phyloP scores from a whole-genome alignment of 2,113 vertebrate species.

The Eubucco bourcierii region DNA sequence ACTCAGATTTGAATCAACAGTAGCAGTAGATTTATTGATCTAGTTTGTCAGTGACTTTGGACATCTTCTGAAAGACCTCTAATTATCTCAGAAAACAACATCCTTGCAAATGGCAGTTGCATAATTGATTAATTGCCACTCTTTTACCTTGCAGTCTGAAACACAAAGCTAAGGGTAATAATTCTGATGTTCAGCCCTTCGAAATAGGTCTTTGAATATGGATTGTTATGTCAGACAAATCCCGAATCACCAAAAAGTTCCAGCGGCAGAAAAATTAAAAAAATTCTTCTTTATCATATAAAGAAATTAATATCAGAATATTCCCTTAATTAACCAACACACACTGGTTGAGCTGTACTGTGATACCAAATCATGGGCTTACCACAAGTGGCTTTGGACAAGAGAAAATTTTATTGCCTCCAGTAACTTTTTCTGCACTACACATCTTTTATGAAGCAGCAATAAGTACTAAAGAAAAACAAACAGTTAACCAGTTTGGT shows the following conservation, averaged over 20 bases:
- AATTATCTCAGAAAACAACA: slow-evolving; percentile 33
- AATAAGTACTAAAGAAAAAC: too few relatives aligned
- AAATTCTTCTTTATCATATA: background rate
- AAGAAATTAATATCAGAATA: background rate
- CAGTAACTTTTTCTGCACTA: background rate
- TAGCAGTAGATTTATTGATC: slow-evolving; percentile 16
- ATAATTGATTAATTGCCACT: slow-evolving; percentile 14
- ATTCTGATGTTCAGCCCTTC: background rate
- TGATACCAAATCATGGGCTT: background rate
- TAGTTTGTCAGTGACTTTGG: background rate
- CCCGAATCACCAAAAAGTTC: background rate
- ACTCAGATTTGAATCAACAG: background rate
- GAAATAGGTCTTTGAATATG: background rate
- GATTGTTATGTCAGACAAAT: background rate
- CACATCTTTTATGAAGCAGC: background rate
- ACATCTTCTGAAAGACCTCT: slow-evolving; percentile 2
- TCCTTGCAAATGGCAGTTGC: background rate
- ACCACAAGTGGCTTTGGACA: background rate
- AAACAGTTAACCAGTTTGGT: background rate
- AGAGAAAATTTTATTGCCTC: background rate
- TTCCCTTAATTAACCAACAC: background rate
- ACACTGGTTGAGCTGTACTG: background rate
- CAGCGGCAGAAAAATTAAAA: background rate
- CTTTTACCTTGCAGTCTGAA: background rate
- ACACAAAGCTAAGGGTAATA: background rate